Evolutionary conservation across 1,140 invertebrate species (phyloP), one percentile per base, ranked within the genome.

Genomic region (Drosophila ficusphila): DNA sequence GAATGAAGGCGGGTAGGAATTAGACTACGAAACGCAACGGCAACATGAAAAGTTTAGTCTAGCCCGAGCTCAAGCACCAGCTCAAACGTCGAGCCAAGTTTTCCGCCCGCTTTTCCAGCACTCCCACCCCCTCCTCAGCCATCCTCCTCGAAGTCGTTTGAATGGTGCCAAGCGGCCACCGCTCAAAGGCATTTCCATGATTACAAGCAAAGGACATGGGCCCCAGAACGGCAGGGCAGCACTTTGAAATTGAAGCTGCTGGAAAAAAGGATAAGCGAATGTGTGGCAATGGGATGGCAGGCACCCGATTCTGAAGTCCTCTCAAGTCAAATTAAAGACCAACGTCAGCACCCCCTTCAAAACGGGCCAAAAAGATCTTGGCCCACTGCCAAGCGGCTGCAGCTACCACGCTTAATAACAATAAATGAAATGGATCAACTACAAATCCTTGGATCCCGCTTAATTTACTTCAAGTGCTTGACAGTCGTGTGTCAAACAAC

Each of bases 181-280:
- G 69, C 76, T 62, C 42, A 36, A 23, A 79, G 70, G 76, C 52
- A 79, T 67, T 61, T 67, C 44, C 60, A 65, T 67, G 44, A 67
- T 67, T 67, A 67, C 62, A 51, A 65, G 60, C 62, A 49, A 39
- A 48, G 62, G 60, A 67, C 46, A 65, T 31, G 42, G 14, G 23
- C 29, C 16, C 29, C 42, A 57, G 57, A 16, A 25, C 34, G 21
- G 34, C 39, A 18, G 6, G 16, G 42, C 25, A 48, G 62, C 42
- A 41, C 62, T 65, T 67, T 67, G 62, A 67, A 67, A 67, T 65
- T 49, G 60, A 67, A 67, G 60, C 62, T 33, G 42, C 42, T 49
- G 41, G 34, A 39, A 64, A 52, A 33, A 27, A 23, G 62, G 60
- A 51, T 65, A 51, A 65, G 62, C 27, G 19, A 23, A 48, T 36